Conservation (phyloP, 2,113 vertebrate species). For the Polypterus bichir region DNA sequence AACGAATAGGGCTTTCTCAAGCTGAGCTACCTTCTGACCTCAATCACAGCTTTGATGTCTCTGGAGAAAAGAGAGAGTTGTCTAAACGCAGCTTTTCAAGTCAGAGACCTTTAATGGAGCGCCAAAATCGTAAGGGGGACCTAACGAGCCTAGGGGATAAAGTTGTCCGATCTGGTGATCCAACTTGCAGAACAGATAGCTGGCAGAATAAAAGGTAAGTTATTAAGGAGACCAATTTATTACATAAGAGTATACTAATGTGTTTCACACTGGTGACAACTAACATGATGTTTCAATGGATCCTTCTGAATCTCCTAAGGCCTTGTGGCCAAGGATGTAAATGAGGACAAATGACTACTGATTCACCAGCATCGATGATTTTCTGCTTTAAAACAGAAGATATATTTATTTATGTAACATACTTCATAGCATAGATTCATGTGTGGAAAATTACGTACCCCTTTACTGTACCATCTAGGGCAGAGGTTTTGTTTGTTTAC, state of each 20-base stretch:
- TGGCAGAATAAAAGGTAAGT: conserved; percentile 59
- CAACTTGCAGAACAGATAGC: conserved; percentile 55
- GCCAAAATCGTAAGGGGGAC: conserved; percentile 85
- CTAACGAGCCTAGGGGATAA: conserved; percentile 60
- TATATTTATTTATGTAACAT: too few species aligned
- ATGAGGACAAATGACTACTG: too few species aligned
- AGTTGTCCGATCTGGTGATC: conserved; percentile 49
- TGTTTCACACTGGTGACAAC: too few species aligned
- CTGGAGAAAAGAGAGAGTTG: conserved; percentile 81
- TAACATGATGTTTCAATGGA: not conserved
- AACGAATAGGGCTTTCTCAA: conserved; percentile 45
- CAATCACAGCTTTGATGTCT: conserved; percentile 39
- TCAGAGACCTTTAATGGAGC: conserved; percentile 78
- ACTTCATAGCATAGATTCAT: too few species aligned
- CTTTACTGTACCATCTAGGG: too few species aligned
- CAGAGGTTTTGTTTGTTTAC: too few species aligned
- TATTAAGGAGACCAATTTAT: too few species aligned
- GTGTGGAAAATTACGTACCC: too few species aligned
- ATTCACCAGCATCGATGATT: too few species aligned
- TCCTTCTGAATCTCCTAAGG: not conserved
- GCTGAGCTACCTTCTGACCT: conserved; percentile 52
- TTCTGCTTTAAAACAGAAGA: too few species aligned
- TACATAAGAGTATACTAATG: too few species aligned
- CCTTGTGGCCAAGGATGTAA: too few species aligned
- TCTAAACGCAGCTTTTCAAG: conserved; percentile 95